These are phyloP conservation scores for Melieria picta DNA, from an alignment of 2,888 invertebrate species.

Conservation along the genomic window DNA sequence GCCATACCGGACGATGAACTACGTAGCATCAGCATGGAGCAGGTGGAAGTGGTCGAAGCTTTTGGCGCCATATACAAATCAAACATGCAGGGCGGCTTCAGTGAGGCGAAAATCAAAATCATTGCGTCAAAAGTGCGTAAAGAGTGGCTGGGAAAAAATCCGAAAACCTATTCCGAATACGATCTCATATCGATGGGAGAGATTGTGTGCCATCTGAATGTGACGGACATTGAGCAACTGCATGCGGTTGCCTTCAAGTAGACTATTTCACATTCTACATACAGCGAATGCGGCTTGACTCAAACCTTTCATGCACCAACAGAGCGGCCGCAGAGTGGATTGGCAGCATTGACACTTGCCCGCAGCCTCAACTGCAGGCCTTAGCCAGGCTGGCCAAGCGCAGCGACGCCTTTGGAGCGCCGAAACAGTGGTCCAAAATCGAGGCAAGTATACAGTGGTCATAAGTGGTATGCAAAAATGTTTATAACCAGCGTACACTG, in stretches of 20 bases:
- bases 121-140: constrained; percentile 68
- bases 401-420: constrained; percentile 66
- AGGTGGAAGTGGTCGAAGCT: constrained; percentile 69
- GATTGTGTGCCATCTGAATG: constrained; percentile 70
- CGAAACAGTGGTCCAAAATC: constrained; percentile 64
- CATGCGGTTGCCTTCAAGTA: constrained; percentile 68
- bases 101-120: constrained; percentile 60
- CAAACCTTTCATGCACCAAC: neutral
- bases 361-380: constrained; percentile 64
- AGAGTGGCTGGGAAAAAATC: constrained; percentile 69
- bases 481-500: neutral
- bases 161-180: constrained; percentile 70
- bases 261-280: neutral
- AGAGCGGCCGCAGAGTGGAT: constrained; percentile 67
- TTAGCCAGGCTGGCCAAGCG: constrained; percentile 68
- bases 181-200: constrained; percentile 69
- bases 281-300: neutral
- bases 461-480: neutral
- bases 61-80: constrained; percentile 68
- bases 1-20: constrained; percentile 68
- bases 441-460: constrained; percentile 48
- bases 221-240: constrained; percentile 68
- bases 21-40: constrained; percentile 68
- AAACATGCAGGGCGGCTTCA: constrained; percentile 36
- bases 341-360: constrained; percentile 67